Evolutionary conservation across 1,140 invertebrate genomes (phyloP), one percentile per base, ranked within the genome.

Genomic region (Leptonema lineaticorne): DNA sequence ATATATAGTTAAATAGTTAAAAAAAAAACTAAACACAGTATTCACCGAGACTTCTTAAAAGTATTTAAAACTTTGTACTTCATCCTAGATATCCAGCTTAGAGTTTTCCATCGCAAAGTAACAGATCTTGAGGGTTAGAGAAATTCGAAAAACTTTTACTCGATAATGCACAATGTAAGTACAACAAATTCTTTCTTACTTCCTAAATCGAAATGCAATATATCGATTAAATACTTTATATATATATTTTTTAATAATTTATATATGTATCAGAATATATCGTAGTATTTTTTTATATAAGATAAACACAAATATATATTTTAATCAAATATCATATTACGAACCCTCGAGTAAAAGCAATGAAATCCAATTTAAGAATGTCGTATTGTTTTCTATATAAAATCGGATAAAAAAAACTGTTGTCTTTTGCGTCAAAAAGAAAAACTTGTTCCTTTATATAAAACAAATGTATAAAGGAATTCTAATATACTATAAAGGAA

Each of bases 91-190:
- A 53, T 60, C 16, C 45, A 60, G 45, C 67, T 60, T 45, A 63
- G 60, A 63, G 60, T 63, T 63, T 63, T 45, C 33, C 45, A 48
- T 63, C 29, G 26, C n/a, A 16, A 45, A 48, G 60, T 20, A 48
- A n/a, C 45, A 63, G 41, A 37, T 37, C 60, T 63, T 59, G 60
- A 63, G 45, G 60, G 63, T 46, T 26, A 29, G 45, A 28, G 14
- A 37, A 64, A 45, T 37, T 30, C 59, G 37, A 58, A 62, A 41
- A 45, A 64, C 60, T 69, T 64, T 48, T 33, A 48, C 45, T 28
- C 26, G 68, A 58, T 69, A 69, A 64, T 69, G 68, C 68, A 64
- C 68, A 69, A 63, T 64, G 68, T 62, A 37, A 63, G 59, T 58
- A 46, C 57, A 37, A 41, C 37, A 11, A 41, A 41, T 41, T 41